phyloP scores from a whole-genome alignment of 2,797 vertebrate species.

The Spondyliosoma cantharus region DNA sequence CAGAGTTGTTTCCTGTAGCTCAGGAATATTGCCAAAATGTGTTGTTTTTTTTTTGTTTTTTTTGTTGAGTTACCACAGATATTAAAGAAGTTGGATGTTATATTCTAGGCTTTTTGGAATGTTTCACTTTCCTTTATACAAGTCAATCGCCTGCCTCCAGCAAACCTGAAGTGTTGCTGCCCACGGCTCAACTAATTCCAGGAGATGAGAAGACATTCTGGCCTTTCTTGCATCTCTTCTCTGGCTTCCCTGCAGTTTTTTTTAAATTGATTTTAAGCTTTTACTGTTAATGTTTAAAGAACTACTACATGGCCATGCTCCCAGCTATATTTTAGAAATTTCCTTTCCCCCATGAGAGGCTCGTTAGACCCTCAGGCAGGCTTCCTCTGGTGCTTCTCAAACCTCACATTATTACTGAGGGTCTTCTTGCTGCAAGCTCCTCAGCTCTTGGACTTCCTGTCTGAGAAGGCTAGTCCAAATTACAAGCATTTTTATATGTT shows the following conservation, averaged over 20 bases:
- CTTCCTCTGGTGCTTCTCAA: constrained; percentile 21
- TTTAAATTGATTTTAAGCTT: constrained; percentile 41
- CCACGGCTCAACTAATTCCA: constrained; percentile 10
- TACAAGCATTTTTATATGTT: not conserved
- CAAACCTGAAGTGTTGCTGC: constrained; percentile 16
- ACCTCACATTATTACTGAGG: constrained; percentile 10
- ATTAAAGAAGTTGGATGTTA: not conserved
- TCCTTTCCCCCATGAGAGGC: not conserved
- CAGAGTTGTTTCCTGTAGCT: not conserved
- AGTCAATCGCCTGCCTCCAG: constrained; percentile 10
- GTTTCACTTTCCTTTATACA: not conserved
- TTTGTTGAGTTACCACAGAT: not conserved
- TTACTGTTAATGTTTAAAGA: constrained; percentile 14
- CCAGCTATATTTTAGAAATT: constrained; percentile 33
- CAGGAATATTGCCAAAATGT: not conserved
- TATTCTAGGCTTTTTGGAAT: not conserved
- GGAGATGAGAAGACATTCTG: constrained; percentile 11
- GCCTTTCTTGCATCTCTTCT: not conserved
- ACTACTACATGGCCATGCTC: constrained; percentile 9
- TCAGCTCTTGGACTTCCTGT: not conserved
- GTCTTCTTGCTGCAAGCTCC: constrained; percentile 17
- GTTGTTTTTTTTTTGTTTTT: not conserved
- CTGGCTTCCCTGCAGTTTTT: not conserved
- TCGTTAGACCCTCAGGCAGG: constrained; percentile 24
- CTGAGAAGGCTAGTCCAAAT: not conserved